Conservation (phyloP, 2,888 invertebrate species). For the Xanthorhoe designata region DNA sequence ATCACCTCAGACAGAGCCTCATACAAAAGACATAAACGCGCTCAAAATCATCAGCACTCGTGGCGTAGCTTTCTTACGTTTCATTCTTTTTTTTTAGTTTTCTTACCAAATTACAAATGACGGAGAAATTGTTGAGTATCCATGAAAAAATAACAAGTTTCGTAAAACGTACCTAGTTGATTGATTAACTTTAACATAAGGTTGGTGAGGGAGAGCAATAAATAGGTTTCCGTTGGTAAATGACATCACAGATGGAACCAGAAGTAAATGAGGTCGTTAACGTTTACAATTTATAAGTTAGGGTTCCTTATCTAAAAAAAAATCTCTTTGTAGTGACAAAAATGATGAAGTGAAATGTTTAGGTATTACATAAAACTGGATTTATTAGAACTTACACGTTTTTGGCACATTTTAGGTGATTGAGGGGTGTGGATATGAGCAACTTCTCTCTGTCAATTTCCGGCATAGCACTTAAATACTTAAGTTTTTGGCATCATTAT, state of each 20-base stretch:
- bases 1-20: too few species aligned
- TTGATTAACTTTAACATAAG: background rate
- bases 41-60: background rate
- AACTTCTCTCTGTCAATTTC: too few species aligned
- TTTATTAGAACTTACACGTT: too few species aligned
- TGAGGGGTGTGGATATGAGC: too few species aligned
- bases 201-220: constrained; percentile 2
- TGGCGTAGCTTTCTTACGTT: too few species aligned
- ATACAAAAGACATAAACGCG: constrained; percentile 9
- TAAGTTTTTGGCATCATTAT: too few species aligned
- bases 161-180: constrained; percentile 1
- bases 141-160: background rate
- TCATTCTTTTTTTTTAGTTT: too few species aligned
- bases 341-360: too few species aligned
- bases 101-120: background rate
- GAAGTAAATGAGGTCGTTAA: constrained; percentile 4
- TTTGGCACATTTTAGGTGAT: too few species aligned
- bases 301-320: background rate
- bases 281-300: background rate
- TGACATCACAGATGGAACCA: constrained; percentile 10
- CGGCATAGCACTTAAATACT: too few species aligned
- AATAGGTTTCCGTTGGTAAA: constrained; percentile 10
- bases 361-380: too few species aligned
- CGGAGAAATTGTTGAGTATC: background rate
- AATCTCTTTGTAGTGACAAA: background rate